Conservation (phyloP, 1,140 invertebrate species). For the Amphibalanus amphitrite region DNA sequence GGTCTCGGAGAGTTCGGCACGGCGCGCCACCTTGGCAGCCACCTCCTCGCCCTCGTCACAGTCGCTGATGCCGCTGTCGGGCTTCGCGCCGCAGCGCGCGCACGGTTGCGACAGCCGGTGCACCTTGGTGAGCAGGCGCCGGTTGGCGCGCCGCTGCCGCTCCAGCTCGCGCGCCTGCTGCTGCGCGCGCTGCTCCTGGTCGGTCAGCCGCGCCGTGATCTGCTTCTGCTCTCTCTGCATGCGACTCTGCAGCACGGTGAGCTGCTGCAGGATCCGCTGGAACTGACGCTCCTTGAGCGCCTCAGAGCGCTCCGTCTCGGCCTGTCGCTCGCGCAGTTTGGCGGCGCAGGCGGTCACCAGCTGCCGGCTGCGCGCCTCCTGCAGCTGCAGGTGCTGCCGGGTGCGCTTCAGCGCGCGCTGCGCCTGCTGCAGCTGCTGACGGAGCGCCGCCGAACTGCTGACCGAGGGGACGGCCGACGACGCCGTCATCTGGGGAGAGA, state of each 20-base stretch:
- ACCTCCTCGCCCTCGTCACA: neutral
- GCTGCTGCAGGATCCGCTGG: constrained; percentile 4
- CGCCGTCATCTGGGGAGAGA: no score
- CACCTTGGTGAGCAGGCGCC: neutral
- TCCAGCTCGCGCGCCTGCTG: constrained; percentile 2
- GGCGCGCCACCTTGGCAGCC: neutral
- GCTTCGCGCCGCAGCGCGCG: neutral
- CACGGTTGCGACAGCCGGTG: neutral
- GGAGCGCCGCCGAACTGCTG: neutral
- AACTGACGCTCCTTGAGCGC: neutral
- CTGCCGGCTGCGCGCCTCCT: constrained; percentile 1
- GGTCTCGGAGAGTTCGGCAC: no score
- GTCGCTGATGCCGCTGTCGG: constrained; percentile 5
- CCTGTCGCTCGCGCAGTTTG: neutral
- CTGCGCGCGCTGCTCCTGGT: neutral
- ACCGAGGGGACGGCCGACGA: neutral
- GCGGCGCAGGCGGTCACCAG: constrained; percentile 1
- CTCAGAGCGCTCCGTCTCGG: neutral
- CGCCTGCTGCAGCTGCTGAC: neutral
- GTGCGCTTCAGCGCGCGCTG: neutral
- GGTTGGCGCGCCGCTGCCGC: neutral
- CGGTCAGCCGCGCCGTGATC: neutral
- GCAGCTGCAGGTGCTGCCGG: neutral
- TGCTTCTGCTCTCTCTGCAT: neutral
- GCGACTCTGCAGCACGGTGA: constrained; percentile 1